phyloP scores from a whole-genome alignment of 2,113 vertebrate genomes.

The Paracanthobrama guichenoti region DNA sequence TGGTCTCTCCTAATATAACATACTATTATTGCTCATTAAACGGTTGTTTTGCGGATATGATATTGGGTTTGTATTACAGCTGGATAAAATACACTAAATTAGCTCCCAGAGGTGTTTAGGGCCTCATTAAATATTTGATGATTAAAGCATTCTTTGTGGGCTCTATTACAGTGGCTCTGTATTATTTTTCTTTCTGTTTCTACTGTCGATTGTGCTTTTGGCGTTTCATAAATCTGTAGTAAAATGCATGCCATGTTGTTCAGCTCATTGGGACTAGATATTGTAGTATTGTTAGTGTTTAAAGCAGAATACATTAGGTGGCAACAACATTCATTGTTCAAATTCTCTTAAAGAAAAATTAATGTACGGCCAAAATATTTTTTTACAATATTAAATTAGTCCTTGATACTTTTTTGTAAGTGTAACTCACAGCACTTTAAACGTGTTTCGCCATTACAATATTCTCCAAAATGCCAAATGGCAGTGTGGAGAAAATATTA shows the following conservation, averaged over 20 bases:
- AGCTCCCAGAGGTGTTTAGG: slow-evolving; percentile 25
- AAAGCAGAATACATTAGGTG: neutral
- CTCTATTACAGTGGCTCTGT: neutral
- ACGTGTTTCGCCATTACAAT: neutral
- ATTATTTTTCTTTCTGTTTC: neutral
- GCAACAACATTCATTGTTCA: neutral
- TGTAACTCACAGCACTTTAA: neutral
- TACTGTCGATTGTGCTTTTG: neutral
- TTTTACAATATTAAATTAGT: neutral
- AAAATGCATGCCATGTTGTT: neutral
- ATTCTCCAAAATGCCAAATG: neutral
- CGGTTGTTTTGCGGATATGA: slow-evolving; percentile 13
- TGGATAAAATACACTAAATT: slow-evolving; percentile 34
- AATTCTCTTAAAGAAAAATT: neutral
- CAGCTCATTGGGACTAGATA: slow-evolving; percentile 7
- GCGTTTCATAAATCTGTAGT: neutral
- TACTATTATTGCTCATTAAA: slow-evolving; percentile 38
- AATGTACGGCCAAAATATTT: neutral
- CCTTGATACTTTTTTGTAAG: neutral
- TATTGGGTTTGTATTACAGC: slow-evolving; percentile 42
- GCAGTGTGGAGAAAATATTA: neutral
- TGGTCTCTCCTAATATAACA: slow-evolving; percentile 17
- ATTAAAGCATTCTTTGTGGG: slow-evolving; percentile 7
- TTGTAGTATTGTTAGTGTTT: neutral
- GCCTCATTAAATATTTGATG: neutral